Evolutionary conservation across 2,113 vertebrate species (phyloP).

Genomic region (Butorides virescens): DNA sequence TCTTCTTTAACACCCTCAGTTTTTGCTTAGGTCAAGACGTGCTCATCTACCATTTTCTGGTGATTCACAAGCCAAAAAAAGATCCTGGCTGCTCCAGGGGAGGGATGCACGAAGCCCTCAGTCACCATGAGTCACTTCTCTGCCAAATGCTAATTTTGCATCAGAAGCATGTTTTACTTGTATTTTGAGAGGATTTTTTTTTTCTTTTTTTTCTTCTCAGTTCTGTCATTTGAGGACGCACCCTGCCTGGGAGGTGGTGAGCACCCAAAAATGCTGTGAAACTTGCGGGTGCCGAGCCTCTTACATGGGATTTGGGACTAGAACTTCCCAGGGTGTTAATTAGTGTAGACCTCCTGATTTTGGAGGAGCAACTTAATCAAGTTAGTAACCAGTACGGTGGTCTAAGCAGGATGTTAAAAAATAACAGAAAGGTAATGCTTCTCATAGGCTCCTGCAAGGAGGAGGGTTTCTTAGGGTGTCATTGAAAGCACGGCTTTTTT

Average conservation of each 20-base stretch:
- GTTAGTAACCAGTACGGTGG: background rate
- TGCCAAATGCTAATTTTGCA: constrained; percentile 50
- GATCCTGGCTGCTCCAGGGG: constrained; percentile 27
- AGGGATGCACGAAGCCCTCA: constrained; percentile 31
- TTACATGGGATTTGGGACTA: background rate
- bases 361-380: background rate
- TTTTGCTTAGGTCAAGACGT: constrained; percentile 31
- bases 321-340: background rate
- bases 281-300: background rate
- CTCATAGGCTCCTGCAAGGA: background rate
- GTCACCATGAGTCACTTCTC: constrained; percentile 52
- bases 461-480: background rate
- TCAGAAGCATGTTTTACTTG: constrained; percentile 30
- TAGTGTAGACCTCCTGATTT: background rate
- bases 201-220: background rate
- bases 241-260: background rate
- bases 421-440: background rate
- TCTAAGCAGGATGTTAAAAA: background rate
- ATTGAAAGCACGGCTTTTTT: background rate
- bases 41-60: constrained; percentile 38
- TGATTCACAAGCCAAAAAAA: constrained; percentile 61
- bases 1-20: background rate
- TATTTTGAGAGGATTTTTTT: background rate
- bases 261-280: constrained; percentile 18
- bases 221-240: constrained; percentile 14